These are phyloP conservation scores for Peromyscus polionotus DNA, from an alignment of 2,113 vertebrate species.

Conservation along the genomic window DNA sequence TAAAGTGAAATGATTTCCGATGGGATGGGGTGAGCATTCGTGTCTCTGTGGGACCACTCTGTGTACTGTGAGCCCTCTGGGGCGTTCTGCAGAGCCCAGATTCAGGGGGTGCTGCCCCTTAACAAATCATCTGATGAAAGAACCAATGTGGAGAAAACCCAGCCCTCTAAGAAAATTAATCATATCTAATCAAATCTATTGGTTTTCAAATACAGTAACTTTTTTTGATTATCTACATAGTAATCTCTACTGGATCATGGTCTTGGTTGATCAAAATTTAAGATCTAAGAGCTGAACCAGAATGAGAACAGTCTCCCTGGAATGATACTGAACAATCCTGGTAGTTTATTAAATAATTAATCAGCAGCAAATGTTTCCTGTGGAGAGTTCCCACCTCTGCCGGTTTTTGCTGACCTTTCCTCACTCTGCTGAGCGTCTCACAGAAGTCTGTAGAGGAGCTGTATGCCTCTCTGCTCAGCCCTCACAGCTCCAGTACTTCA, in stretches of 20 bases:
- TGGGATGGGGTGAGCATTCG: not conserved
- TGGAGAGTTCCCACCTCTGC: not conserved
- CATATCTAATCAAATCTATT: constrained; percentile 9
- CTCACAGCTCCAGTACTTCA: not conserved
- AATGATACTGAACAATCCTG: not conserved
- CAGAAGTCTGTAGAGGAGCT: not conserved
- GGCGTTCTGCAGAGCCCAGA: not conserved
- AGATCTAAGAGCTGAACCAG: not conserved
- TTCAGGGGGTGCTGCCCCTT: not conserved
- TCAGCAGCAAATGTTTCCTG: not conserved
- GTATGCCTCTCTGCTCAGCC: not conserved
- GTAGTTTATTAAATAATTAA: not conserved
- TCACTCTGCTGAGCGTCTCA: not conserved
- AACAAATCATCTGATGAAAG: not conserved
- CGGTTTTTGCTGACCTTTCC: not conserved
- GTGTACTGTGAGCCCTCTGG: not conserved
- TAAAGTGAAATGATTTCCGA: not conserved
- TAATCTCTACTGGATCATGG: not conserved
- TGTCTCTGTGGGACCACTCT: not conserved
- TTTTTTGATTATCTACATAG: not conserved
- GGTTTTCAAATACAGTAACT: not conserved
- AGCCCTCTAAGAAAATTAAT: not conserved
- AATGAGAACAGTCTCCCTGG: not conserved
- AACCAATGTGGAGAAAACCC: not conserved
- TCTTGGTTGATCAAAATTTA: not conserved